Conservation (phyloP, 2,888 invertebrate species). For the Lysandra coridon region DNA sequence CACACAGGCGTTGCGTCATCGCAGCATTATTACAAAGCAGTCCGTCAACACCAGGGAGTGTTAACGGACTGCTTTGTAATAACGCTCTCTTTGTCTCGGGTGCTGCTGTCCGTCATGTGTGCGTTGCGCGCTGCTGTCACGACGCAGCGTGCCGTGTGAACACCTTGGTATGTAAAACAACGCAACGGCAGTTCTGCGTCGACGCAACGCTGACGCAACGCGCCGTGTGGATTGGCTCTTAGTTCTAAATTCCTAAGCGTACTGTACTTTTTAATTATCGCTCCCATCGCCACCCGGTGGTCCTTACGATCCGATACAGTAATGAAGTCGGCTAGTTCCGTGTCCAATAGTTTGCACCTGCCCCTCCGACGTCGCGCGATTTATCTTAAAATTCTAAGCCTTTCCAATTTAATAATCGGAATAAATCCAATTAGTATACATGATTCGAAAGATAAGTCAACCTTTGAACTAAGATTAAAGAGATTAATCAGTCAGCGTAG, state of each 20-base stretch:
- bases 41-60: too few relatives aligned
- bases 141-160: too few relatives aligned
- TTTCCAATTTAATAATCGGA: conserved; percentile 4
- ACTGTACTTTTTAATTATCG: not conserved
- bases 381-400: not conserved
- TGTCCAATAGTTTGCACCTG: conserved; percentile 13
- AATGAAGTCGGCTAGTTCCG: conserved; percentile 16
- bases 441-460: not conserved
- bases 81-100: too few relatives aligned
- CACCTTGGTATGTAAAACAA: too few relatives aligned
- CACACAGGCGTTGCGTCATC: too few relatives aligned
- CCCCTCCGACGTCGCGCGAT: not conserved
- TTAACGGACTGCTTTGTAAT: too few relatives aligned
- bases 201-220: too few relatives aligned
- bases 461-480: not conserved
- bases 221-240: too few relatives aligned
- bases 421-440: not conserved
- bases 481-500: not conserved
- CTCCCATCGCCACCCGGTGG: conserved; percentile 5
- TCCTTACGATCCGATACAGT: not conserved
- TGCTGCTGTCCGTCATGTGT: too few relatives aligned
- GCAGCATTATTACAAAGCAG: too few relatives aligned
- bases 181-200: too few relatives aligned
- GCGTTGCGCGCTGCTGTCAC: too few relatives aligned
- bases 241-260: not conserved